Conservation (phyloP, 2,888 invertebrate species). For the Amblyjoppa fuscipennis region DNA sequence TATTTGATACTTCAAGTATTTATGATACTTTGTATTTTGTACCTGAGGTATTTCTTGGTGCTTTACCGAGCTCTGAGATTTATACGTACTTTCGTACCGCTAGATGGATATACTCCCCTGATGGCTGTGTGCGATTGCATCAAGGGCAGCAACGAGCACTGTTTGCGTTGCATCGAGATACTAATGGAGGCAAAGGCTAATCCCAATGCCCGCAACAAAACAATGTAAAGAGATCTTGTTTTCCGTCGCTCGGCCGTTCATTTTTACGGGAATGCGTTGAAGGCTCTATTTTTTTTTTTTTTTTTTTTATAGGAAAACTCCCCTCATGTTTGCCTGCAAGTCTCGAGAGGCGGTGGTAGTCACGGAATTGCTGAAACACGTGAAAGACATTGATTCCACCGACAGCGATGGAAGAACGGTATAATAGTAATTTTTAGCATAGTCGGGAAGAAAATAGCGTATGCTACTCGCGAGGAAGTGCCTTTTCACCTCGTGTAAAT, state of each 20-base stretch:
- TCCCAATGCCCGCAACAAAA: conserved; percentile 87
- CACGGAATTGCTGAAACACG: conserved; percentile 86
- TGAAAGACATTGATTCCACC: conserved; percentile 87
- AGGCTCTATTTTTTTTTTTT: neutral
- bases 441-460: too few species aligned
- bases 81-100: conserved; percentile 61
- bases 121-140: conserved; percentile 88
- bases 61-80: neutral
- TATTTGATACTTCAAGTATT: too few species aligned
- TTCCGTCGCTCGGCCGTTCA: neutral
- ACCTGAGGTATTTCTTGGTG: too few species aligned
- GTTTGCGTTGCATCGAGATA: conserved; percentile 85
- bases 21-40: too few species aligned
- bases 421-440: conserved; percentile 72
- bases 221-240: conserved; percentile 72
- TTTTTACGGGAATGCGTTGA: conserved; percentile 4
- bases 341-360: conserved; percentile 87
- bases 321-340: conserved; percentile 88
- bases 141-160: conserved; percentile 83
- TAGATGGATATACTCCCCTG: conserved; percentile 88
- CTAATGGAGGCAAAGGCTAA: conserved; percentile 87
- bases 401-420: conserved; percentile 89
- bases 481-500: too few species aligned
- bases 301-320: conserved; percentile 86
- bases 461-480: too few species aligned